A percentile compares a stretch with the other conserved stretches of the same genome.
Conservation (phyloP, 2,113 vertebrate genomes). For the Fukomys damarensis region DNA sequence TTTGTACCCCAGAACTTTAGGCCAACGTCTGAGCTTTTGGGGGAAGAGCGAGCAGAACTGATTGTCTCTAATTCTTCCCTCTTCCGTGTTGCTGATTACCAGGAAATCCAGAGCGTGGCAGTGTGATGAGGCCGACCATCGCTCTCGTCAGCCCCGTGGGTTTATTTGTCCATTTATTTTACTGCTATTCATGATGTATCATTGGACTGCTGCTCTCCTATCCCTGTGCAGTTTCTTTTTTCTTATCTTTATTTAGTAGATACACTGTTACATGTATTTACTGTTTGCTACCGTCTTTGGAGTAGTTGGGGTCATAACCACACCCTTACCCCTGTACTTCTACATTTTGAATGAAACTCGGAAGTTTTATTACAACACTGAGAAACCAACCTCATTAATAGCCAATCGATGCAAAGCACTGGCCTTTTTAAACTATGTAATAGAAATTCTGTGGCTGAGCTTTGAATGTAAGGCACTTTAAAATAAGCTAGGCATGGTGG, state of each 20-base stretch:
- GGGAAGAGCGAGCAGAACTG: background rate
- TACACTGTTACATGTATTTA: background rate
- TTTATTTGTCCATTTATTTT: background rate
- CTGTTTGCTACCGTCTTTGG: background rate
- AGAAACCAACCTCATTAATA: background rate
- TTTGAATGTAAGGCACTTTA: background rate
- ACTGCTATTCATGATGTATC: background rate
- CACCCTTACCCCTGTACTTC: too few species aligned
- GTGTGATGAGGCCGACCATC: background rate
- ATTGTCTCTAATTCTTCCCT: background rate
- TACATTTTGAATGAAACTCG: background rate
- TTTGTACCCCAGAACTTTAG: background rate
- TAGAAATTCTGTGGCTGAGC: background rate
- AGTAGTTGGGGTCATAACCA: background rate
- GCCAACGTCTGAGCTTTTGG: background rate
- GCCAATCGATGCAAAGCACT: background rate
- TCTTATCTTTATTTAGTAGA: background rate
- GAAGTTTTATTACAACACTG: slow-evolving; percentile 26
- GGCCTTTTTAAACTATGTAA: background rate
- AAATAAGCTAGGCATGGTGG: background rate
- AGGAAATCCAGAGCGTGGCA: background rate
- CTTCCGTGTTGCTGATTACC: background rate
- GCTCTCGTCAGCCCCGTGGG: background rate
- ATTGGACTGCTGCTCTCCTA: background rate
- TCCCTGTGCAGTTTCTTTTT: background rate